Evolutionary conservation across 2,113 vertebrate genomes (phyloP).

Genomic region (Apistogramma diplotaenia): DNA sequence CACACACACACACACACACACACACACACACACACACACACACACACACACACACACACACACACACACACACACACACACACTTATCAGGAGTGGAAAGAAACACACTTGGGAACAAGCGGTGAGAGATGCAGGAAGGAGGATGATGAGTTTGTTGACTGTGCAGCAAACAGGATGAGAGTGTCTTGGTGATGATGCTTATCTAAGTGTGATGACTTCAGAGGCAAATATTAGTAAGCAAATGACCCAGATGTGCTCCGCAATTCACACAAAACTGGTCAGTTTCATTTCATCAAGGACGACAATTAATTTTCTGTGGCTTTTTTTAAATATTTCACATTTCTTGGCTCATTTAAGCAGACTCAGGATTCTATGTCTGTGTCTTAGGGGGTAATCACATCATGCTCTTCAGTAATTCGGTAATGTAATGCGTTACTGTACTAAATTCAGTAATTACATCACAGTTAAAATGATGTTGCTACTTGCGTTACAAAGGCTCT

Average conservation of each 20-base stretch:
- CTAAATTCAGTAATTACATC: neutral
- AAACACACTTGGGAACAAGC: slow-evolving; percentile 20
- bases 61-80: neutral
- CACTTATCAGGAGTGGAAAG: neutral
- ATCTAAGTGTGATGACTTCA: slow-evolving; percentile 55
- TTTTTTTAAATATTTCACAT: neutral
- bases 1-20: no score
- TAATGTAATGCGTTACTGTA: no score
- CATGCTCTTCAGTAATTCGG: no score
- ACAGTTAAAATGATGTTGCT: no score
- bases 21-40: no score
- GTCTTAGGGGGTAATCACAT: no score
- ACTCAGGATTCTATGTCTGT: neutral
- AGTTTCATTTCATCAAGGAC: neutral
- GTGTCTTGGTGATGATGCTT: slow-evolving; percentile 41
- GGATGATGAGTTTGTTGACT: slow-evolving; percentile 56
- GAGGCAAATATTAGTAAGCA: slow-evolving; percentile 63
- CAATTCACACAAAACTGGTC: slow-evolving; percentile 8
- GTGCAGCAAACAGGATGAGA: slow-evolving; percentile 29
- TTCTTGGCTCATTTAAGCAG: neutral
- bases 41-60: no score
- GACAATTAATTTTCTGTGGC: neutral
- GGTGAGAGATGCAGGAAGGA: slow-evolving; percentile 20
- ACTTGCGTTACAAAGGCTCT: neutral
- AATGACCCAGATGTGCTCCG: slow-evolving; percentile 57